Evolutionary conservation across 2,888 invertebrate species (phyloP), one percentile per base, ranked within the genome.

Genomic region (Cyclophora punctaria): DNA sequence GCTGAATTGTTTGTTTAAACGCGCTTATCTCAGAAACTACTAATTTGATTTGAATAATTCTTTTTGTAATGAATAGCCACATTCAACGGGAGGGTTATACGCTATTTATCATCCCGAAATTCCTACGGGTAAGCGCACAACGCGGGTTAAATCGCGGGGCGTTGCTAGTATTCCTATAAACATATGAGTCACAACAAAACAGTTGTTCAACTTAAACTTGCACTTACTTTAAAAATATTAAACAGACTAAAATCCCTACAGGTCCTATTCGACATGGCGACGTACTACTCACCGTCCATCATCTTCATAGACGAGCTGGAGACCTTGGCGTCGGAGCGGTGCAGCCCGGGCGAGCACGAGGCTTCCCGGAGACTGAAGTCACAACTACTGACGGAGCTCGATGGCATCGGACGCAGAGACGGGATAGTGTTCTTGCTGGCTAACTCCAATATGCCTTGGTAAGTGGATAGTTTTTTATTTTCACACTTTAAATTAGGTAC

Each of bases 251-350:
- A 20, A 42, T n/a, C 6, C n/a, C 46, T 20, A 1, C 60, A 94
- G 94, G 93, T 96, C 0, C 85, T 98, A 45, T 97, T 97, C 77
- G 96, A 97, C 62, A 88, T 97, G 80, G 98, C 98, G 0, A 90
- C 93, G 41, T 91, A 92, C 72, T 93, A 95, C 71, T 93, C 96
- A 0, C 98, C 98, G 0, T 94, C 97, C 0, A 94, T 96, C 5
- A 95, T 98, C 65, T 98, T 98, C 79, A 91, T 98, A 47, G 98
- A 98, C 73, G 98, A 98, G 82, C 90, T 98, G 52, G 98, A 98
- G 72, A 93, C 96, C 7, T 78, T 98, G 40, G 93, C 95, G 33
- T 92, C 94, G 3, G 88, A 85, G 51, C 85, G 91, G 3, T 91
- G 92, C 2, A 84, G 91, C 6, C 77, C 89, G 0, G 91, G 92